Conservation (phyloP, 2,113 vertebrate genomes). For the Varanus salvator region DNA sequence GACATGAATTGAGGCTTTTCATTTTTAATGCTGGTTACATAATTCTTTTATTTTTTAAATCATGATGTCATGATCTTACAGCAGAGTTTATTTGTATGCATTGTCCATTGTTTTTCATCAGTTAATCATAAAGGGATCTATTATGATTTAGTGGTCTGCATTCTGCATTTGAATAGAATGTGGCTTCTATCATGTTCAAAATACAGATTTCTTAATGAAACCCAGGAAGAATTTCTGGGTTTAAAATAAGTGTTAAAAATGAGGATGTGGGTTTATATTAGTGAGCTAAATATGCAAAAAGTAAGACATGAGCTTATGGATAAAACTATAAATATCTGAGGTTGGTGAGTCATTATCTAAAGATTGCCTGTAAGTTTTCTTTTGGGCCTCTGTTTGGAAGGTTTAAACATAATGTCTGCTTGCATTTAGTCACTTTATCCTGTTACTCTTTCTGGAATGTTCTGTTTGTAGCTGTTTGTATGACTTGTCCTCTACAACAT, state of each 20-base stretch:
- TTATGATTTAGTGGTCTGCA: not conserved
- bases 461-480: conserved; percentile 5
- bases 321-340: conserved; percentile 28
- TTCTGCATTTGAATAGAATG: not conserved
- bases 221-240: not conserved
- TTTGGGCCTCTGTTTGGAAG: conserved; percentile 18
- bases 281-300: not conserved
- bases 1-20: not conserved
- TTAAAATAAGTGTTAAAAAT: conserved; percentile 8
- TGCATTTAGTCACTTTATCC: conserved; percentile 21
- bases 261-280: conserved; percentile 4
- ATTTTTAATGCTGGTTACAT: not conserved
- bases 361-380: not conserved
- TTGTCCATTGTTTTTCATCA: not conserved
- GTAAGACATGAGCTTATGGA: conserved; percentile 14
- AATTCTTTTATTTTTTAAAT: not conserved
- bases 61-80: not conserved
- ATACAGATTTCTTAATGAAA: not conserved
- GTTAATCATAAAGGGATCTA: not conserved
- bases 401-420: conserved; percentile 17
- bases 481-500: not conserved
- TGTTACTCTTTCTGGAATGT: not conserved
- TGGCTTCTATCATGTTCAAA: not conserved
- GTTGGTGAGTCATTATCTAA: conserved; percentile 22
- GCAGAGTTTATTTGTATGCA: not conserved